Conservation (phyloP, 2,888 invertebrate genomes). For the Thymelicus lineola region DNA sequence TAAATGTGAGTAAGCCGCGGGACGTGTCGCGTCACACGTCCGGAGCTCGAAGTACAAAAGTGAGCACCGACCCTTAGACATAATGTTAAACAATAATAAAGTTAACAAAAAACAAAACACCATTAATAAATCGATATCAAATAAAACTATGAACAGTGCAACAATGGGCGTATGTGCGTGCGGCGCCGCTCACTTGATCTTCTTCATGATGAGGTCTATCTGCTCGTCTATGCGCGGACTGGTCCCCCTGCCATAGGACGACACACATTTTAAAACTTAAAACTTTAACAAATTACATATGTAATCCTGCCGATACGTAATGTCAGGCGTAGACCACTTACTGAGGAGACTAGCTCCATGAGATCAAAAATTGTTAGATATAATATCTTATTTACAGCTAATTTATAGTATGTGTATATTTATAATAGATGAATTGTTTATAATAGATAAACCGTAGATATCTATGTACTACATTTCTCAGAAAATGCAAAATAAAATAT, state of each 20-base stretch:
- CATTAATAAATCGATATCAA: background rate
- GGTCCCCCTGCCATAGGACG: constrained; percentile 81
- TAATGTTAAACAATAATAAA: constrained; percentile 23
- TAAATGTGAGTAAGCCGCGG: background rate
- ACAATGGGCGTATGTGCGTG: background rate
- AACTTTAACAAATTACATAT: background rate
- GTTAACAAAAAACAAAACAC: constrained; percentile 29
- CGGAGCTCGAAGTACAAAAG: too few species aligned
- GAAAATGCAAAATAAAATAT: too few species aligned
- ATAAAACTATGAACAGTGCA: background rate
- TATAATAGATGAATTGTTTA: too few species aligned
- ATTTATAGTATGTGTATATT: too few species aligned
- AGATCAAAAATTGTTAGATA: too few species aligned
- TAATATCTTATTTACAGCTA: too few species aligned
- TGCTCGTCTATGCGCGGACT: constrained; percentile 93
- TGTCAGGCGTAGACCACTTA: too few species aligned
- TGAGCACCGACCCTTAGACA: constrained; percentile 18
- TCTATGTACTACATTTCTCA: too few species aligned
- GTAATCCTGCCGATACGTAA: background rate
- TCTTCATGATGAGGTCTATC: constrained; percentile 90
- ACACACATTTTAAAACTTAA: background rate
- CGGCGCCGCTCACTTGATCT: constrained; percentile 64
- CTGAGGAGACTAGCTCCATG: too few species aligned
- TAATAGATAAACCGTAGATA: too few species aligned
- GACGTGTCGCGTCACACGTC: background rate